Evolutionary conservation across 2,113 vertebrate genomes (phyloP).

Genomic region (Atractosteus spatula): DNA sequence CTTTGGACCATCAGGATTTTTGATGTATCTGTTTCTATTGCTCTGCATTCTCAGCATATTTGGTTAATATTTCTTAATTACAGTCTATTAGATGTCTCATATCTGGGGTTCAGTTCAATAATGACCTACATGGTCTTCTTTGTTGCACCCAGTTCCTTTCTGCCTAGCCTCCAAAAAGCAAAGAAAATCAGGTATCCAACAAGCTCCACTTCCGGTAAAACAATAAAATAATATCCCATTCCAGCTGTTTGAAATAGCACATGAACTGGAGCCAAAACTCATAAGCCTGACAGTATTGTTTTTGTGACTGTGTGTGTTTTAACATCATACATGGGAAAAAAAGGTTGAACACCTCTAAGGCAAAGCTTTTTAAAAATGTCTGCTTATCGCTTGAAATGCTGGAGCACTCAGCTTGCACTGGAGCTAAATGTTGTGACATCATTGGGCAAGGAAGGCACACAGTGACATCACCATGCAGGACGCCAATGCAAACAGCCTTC

Average conservation of each 20-base stretch:
- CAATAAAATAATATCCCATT: no score
- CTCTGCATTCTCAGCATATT: neutral
- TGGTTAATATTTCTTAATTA: neutral
- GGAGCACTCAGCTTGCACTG: neutral
- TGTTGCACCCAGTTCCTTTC: constrained; percentile 4
- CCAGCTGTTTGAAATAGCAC: no score
- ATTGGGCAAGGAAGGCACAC: neutral
- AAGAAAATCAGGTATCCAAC: constrained; percentile 4
- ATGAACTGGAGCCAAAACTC: no score
- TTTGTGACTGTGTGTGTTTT: neutral
- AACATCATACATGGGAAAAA: no score
- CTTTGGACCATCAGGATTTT: neutral
- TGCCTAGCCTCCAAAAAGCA: neutral
- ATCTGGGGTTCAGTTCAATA: constrained; percentile 6
- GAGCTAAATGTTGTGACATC: no score
- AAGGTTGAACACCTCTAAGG: no score
- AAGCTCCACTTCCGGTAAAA: neutral
- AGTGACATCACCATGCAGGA: neutral
- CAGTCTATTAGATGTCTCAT: constrained; percentile 3
- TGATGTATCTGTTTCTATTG: neutral
- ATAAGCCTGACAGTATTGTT: neutral
- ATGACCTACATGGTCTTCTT: neutral
- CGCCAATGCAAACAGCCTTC: neutral
- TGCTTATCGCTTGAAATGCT: neutral
- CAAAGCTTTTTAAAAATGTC: no score